Evolutionary conservation across 2,888 invertebrate genomes (phyloP).

Genomic region (Ischnus inquisitorius): DNA sequence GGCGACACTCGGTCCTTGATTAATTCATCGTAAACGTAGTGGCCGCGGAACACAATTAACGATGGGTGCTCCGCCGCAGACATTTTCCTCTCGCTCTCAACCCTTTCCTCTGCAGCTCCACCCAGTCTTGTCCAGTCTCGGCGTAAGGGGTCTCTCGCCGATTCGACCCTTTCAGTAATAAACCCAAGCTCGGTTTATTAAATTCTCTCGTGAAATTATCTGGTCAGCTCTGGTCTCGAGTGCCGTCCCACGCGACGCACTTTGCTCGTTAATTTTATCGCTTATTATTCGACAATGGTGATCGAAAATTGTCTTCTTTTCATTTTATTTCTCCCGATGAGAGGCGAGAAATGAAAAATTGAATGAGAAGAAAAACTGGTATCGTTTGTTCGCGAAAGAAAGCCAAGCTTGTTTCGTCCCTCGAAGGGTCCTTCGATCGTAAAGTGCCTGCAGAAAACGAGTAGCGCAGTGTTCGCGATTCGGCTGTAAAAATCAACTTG

Average conservation of each 20-base stretch:
- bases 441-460: neutral
- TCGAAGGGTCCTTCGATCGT: neutral
- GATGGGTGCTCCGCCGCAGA: neutral
- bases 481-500: conserved; percentile 16
- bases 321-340: neutral
- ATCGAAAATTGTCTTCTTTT: neutral
- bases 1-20: conserved; percentile 14
- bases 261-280: neutral
- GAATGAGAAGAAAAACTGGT: neutral
- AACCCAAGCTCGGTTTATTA: conserved; percentile 52
- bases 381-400: neutral
- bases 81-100: conserved; percentile 27
- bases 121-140: conserved; percentile 21
- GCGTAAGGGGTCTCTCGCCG: conserved; percentile 40
- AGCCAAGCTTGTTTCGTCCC: neutral
- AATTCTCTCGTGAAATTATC: conserved; percentile 61
- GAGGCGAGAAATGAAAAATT: neutral
- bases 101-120: neutral
- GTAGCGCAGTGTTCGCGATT: too few species aligned
- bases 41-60: neutral
- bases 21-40: conserved; percentile 57
- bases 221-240: conserved; percentile 12
- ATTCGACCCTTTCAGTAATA: conserved; percentile 37
- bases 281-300: neutral
- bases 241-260: neutral